phyloP scores from a whole-genome alignment of 2,113 vertebrate species.

The Mormoops blainvillei region DNA sequence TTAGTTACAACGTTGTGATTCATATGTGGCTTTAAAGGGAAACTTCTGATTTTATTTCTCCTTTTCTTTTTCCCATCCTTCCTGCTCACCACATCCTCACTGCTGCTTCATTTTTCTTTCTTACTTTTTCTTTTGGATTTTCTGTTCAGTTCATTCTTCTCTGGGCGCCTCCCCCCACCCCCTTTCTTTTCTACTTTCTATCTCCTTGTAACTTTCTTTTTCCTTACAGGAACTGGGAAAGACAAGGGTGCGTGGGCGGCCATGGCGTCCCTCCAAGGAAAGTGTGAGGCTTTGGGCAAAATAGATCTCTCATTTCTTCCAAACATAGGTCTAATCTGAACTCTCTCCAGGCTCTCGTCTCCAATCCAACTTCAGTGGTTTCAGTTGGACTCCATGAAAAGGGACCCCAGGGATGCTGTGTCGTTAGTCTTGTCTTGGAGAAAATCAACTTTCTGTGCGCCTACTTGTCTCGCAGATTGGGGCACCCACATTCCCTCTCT shows the following conservation, averaged over 20 bases:
- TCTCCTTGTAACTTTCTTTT: constrained; percentile 57
- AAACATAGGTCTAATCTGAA: constrained; percentile 83
- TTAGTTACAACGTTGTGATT: background rate
- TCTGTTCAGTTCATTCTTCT: background rate
- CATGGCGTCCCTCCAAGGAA: constrained; percentile 80
- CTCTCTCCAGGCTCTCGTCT: constrained; percentile 79
- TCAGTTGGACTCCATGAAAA: constrained; percentile 75
- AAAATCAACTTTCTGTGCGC: constrained; percentile 38
- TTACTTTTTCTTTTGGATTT: background rate
- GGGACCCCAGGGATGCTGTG: constrained; percentile 64
- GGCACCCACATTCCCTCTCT: constrained; percentile 42
- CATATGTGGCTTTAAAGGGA: background rate
- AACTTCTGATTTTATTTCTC: background rate
- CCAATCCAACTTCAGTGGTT: constrained; percentile 73
- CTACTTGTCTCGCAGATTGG: constrained; percentile 30
- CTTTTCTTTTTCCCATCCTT: constrained; percentile 61
- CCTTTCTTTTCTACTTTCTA: constrained; percentile 47
- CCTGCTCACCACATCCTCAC: constrained; percentile 21
- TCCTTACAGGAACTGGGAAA: constrained; percentile 79
- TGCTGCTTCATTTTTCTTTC: constrained; percentile 36
- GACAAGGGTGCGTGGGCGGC: constrained; percentile 81
- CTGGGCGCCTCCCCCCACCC: background rate
- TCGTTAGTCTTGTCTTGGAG: constrained; percentile 50
- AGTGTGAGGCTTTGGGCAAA: constrained; percentile 85
- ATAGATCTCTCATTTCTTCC: constrained; percentile 84